Conservation (phyloP, 2,113 vertebrate genomes). For the Brachirus orientalis region DNA sequence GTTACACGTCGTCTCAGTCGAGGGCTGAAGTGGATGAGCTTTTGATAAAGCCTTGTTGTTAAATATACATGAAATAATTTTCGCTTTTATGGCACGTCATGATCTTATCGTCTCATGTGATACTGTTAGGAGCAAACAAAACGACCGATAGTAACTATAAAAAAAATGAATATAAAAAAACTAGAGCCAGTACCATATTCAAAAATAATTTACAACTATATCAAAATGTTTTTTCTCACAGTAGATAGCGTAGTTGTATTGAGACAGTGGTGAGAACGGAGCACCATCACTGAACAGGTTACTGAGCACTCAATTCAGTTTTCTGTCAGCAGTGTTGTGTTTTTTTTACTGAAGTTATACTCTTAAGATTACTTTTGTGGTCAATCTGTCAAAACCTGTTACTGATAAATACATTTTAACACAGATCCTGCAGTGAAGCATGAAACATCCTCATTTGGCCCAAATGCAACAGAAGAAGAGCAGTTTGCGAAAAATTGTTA, state of each 20-base stretch:
- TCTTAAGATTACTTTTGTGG: no score
- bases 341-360: no score
- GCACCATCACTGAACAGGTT: conserved; percentile 57
- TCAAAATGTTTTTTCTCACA: conserved; percentile 58
- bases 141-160: conserved; percentile 20
- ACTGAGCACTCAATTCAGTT: neutral
- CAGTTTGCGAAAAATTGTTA: no score
- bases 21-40: conserved; percentile 3
- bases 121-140: conserved; percentile 36
- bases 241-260: conserved; percentile 53
- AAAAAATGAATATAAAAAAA: conserved; percentile 34
- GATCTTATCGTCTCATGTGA: conserved; percentile 28
- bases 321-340: no score
- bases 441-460: no score
- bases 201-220: conserved; percentile 43
- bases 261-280: conserved; percentile 51
- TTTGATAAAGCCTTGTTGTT: conserved; percentile 1
- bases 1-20: conserved; percentile 9
- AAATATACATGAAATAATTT: conserved; percentile 10
- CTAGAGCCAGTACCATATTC: no score
- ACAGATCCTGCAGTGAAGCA: no score
- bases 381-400: no score
- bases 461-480: no score
- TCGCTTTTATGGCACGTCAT: conserved; percentile 65
- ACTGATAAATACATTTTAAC: no score